These are phyloP conservation scores for Serilophus lunatus DNA, from an alignment of 2,113 vertebrate species.

Conservation along the genomic window DNA sequence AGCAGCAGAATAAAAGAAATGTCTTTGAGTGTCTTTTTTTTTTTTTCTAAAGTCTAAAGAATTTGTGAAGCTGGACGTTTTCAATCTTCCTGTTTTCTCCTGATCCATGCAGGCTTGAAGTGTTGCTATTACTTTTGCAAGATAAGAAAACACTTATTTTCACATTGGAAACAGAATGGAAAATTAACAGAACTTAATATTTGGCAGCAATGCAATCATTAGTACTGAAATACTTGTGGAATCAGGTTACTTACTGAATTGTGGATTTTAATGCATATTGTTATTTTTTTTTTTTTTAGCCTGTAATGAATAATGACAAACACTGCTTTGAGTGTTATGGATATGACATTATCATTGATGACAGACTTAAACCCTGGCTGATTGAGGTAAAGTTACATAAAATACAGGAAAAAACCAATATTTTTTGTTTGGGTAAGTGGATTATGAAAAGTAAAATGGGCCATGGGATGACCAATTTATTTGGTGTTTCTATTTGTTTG, in stretches of 20 bases:
- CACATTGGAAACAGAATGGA: background rate
- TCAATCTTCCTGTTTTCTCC: background rate
- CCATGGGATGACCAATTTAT: background rate
- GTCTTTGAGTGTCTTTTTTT: background rate
- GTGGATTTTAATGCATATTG: background rate
- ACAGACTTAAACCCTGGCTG: constrained; percentile 96
- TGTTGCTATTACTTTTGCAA: background rate
- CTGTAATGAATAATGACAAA: constrained; percentile 98
- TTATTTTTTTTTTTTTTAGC: constrained; percentile 57
- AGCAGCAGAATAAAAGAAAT: background rate
- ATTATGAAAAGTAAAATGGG: background rate
- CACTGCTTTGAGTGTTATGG: constrained; percentile 99
- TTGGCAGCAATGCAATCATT: background rate
- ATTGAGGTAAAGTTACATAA: constrained; percentile 84
- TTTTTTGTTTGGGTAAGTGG: too few species aligned
- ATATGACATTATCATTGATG: constrained; percentile 98
- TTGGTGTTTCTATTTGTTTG: background rate
- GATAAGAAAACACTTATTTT: background rate
- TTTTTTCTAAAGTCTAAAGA: background rate
- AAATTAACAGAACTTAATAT: background rate
- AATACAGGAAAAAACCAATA: background rate
- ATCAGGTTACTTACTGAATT: background rate
- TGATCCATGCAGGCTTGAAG: background rate
- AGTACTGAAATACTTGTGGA: background rate
- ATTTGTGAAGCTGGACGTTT: background rate